These are phyloP conservation scores for Drosophila pseudoobscura DNA, from an alignment of 1,140 invertebrate species.

Conservation along the genomic window DNA sequence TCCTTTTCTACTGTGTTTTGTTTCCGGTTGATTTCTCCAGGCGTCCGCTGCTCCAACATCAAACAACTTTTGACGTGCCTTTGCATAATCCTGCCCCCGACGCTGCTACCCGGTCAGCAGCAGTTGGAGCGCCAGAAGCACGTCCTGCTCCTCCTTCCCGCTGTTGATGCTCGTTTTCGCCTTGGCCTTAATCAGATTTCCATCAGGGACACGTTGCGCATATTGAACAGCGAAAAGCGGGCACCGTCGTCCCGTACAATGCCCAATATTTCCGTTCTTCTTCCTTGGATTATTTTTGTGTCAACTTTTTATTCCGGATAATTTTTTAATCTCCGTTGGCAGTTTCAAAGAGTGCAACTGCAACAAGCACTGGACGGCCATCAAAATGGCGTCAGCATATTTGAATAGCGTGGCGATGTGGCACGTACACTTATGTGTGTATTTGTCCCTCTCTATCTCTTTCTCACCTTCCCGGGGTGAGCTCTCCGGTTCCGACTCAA, in stretches of 20 bases:
- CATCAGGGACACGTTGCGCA: slow-evolving; percentile 66
- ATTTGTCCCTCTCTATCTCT: neutral
- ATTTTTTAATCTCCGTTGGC: slow-evolving; percentile 74
- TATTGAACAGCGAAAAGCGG: slow-evolving; percentile 65
- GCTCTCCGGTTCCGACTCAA: neutral
- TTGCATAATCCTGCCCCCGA: slow-evolving; percentile 67
- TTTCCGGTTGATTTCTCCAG: slow-evolving; percentile 67
- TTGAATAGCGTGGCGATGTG: slow-evolving; percentile 44
- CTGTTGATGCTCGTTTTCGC: slow-evolving; percentile 61
- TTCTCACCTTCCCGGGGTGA: too few species aligned
- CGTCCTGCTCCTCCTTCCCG: slow-evolving; percentile 37
- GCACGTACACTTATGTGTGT: slow-evolving; percentile 30
- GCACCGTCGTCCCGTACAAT: slow-evolving; percentile 1
- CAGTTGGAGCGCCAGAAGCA: slow-evolving; percentile 51
- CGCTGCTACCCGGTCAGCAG: slow-evolving; percentile 34
- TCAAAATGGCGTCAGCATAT: slow-evolving; percentile 58
- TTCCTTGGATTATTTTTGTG: slow-evolving; percentile 35
- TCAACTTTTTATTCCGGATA: slow-evolving; percentile 61
- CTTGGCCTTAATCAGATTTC: slow-evolving; percentile 79
- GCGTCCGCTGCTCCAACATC: slow-evolving; percentile 50
- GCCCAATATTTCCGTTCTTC: too few species aligned
- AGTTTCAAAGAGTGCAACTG: slow-evolving; percentile 38
- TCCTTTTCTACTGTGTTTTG: slow-evolving; percentile 34
- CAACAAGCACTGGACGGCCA: slow-evolving; percentile 26
- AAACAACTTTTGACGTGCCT: slow-evolving; percentile 77